phyloP scores from a whole-genome alignment of 2,113 vertebrate genomes.

The Sterrhoptilus dennistouni region DNA sequence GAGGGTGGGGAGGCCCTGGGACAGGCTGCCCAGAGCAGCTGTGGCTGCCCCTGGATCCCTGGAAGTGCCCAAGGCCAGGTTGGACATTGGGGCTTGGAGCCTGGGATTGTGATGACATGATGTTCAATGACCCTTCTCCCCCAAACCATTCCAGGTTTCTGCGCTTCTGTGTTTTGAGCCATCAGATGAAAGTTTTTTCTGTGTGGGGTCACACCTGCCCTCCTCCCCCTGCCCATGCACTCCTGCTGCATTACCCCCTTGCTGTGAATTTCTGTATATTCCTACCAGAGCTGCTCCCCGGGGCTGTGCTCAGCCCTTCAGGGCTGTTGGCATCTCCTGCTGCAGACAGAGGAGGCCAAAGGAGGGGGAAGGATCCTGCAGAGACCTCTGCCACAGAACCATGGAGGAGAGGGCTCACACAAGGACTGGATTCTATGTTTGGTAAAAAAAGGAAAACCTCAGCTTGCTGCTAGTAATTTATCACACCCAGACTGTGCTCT shows the following conservation, averaged over 20 bases:
- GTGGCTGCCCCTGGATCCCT: not conserved
- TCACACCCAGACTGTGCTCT: slow-evolving; percentile 16
- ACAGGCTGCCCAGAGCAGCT: not conserved
- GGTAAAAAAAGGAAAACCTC: not conserved
- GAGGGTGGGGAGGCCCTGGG: not conserved
- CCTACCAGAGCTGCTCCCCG: not conserved
- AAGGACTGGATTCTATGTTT: not conserved
- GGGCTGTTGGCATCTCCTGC: not conserved
- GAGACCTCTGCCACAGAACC: not conserved
- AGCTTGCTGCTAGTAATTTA: slow-evolving; percentile 31
- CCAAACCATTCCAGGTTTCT: not conserved
- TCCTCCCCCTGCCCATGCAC: not conserved
- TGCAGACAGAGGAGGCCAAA: not conserved
- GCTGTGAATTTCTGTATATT: not conserved
- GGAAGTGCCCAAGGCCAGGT: not conserved
- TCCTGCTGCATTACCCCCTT: not conserved
- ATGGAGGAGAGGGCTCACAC: not conserved
- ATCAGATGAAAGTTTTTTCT: not conserved
- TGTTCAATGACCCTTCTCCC: too few relatives aligned
- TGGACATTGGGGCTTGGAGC: not conserved
- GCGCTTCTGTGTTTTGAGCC: not conserved
- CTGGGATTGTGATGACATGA: not conserved
- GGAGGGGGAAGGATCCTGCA: slow-evolving; percentile 10
- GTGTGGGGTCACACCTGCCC: not conserved
- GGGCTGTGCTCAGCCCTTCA: not conserved